These are phyloP conservation scores for Labrus mixtus DNA, from an alignment of 2,113 vertebrate genomes.

Conservation along the genomic window DNA sequence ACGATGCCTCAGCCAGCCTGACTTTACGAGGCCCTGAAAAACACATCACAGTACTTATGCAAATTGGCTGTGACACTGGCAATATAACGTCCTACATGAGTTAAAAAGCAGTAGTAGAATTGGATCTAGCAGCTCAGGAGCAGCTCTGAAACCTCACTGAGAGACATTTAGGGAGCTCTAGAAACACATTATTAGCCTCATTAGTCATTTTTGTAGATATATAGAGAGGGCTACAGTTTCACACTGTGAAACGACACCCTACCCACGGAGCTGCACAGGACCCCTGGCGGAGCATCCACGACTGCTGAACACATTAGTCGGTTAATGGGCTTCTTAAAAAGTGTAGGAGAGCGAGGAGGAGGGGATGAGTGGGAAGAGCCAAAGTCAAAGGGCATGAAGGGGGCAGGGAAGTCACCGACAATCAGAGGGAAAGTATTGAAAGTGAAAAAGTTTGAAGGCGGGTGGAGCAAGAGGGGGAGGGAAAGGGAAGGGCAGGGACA, in stretches of 20 bases:
- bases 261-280: constrained; percentile 37
- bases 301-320: constrained; percentile 70
- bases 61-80: constrained; percentile 43
- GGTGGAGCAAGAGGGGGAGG: constrained; percentile 34
- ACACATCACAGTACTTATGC: constrained; percentile 33
- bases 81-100: constrained; percentile 23
- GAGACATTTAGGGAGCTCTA: constrained; percentile 23
- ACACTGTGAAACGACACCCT: constrained; percentile 51
- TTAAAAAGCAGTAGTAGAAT: constrained; percentile 38
- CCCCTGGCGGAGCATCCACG: constrained; percentile 46
- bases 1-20: neutral
- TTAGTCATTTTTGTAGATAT: constrained; percentile 41
- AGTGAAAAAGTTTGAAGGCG: constrained; percentile 24
- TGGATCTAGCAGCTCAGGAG: constrained; percentile 14
- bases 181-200: constrained; percentile 39
- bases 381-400: constrained; percentile 69
- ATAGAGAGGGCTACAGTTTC: constrained; percentile 16
- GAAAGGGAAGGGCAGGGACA: constrained; percentile 67
- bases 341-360: constrained; percentile 27
- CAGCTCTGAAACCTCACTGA: constrained; percentile 24
- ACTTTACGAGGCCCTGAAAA: constrained; percentile 40
- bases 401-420: constrained; percentile 50
- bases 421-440: constrained; percentile 45
- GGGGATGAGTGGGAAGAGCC: constrained; percentile 27
- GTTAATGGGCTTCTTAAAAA: constrained; percentile 58